Percentiles rank a stretch among this genome's conserved stretches.
These are phyloP conservation scores for Oncorhynchus gorbuscha DNA, from an alignment of 2,113 vertebrate species.

Conservation along the genomic window DNA sequence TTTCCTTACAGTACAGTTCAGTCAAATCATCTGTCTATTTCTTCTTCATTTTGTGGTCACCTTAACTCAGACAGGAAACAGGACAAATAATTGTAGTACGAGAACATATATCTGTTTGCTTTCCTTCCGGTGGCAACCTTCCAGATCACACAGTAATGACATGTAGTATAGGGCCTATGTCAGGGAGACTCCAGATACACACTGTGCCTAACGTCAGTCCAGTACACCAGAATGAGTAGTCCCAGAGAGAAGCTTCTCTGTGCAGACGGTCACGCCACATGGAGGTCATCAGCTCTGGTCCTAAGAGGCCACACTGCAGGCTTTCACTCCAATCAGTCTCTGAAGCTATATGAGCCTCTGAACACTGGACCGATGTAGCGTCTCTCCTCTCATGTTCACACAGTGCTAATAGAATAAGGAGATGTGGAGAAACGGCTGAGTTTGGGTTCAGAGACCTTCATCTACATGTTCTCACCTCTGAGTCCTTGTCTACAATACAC, in stretches of 20 bases:
- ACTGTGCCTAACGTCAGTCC: background rate
- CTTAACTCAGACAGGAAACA: background rate
- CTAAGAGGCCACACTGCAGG: slow-evolving; percentile 1
- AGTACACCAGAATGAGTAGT: background rate
- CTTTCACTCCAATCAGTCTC: background rate
- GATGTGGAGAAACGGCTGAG: slow-evolving; percentile 22
- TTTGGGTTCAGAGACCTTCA: slow-evolving; percentile 56
- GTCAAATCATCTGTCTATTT: background rate
- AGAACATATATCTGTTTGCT: background rate
- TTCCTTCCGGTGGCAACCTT: slow-evolving; percentile 6
- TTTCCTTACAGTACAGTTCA: background rate
- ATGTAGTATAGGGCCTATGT: slow-evolving; percentile 33
- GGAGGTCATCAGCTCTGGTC: slow-evolving; percentile 6
- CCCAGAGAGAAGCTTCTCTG: background rate
- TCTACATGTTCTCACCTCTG: slow-evolving; percentile 37
- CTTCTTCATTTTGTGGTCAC: slow-evolving; percentile 9
- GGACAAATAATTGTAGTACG: background rate
- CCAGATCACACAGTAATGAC: slow-evolving; percentile 23
- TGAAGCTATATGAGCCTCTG: background rate
- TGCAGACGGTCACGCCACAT: slow-evolving; percentile 28
- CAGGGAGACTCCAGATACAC: slow-evolving; percentile 11
- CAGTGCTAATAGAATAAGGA: slow-evolving; percentile 63
- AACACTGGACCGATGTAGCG: background rate
- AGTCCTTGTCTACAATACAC: slow-evolving; percentile 17
- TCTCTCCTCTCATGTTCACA: slow-evolving; percentile 38